Percentiles rank a stretch among this genome's conserved stretches.
phyloP scores from a whole-genome alignment of 2,113 vertebrate species.

The Rhea americana region DNA sequence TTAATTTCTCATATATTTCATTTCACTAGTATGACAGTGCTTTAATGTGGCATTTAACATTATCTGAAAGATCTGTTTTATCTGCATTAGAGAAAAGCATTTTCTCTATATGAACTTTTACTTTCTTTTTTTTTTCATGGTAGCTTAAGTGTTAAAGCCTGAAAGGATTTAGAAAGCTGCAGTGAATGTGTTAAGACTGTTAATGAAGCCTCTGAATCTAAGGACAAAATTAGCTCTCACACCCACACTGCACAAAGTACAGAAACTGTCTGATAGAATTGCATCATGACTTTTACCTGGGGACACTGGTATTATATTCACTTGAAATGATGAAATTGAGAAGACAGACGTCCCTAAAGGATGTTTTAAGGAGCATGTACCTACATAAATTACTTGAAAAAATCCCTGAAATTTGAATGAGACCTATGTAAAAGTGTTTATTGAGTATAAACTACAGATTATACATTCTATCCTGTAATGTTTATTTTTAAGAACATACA shows the following conservation, averaged over 20 bases:
- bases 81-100: slow-evolving; percentile 30
- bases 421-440: slow-evolving; percentile 53
- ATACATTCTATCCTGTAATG: background rate
- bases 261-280: slow-evolving; percentile 81
- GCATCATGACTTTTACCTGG: slow-evolving; percentile 82
- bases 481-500: background rate
- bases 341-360: slow-evolving; percentile 79
- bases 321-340: slow-evolving; percentile 76
- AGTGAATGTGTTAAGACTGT: slow-evolving; percentile 82
- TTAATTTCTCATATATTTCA: background rate
- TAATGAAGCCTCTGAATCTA: slow-evolving; percentile 83
- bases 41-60: slow-evolving; percentile 4
- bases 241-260: slow-evolving; percentile 76
- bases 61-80: background rate
- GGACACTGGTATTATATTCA: slow-evolving; percentile 73
- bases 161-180: slow-evolving; percentile 76
- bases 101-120: slow-evolving; percentile 17
- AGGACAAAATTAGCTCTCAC: slow-evolving; percentile 82
- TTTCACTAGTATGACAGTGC: background rate
- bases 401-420: slow-evolving; percentile 73
- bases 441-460: slow-evolving; percentile 41
- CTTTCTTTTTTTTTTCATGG: slow-evolving; percentile 16
- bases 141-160: slow-evolving; percentile 80
- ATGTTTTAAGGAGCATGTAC: slow-evolving; percentile 81
- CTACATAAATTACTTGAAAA: slow-evolving; percentile 74